phyloP scores from a whole-genome alignment of 2,797 vertebrate species.

The Urosaurus nigricauda region DNA sequence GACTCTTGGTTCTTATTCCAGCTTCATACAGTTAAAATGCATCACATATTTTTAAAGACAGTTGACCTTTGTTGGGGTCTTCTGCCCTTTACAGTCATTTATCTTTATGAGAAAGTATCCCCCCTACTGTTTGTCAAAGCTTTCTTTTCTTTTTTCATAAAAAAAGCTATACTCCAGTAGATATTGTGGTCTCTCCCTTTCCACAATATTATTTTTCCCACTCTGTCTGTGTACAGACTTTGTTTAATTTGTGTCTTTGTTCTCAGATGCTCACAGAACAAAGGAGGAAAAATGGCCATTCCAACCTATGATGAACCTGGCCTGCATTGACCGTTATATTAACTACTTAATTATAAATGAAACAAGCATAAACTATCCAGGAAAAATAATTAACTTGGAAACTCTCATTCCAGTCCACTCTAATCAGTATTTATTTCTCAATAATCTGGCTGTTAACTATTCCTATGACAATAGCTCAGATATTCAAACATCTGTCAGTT shows the following conservation, averaged over 20 bases:
- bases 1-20: no score
- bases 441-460: background rate
- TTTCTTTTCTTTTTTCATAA: conserved; percentile 37
- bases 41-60: conserved; percentile 28
- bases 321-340: background rate
- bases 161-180: conserved; percentile 2
- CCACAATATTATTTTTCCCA: background rate
- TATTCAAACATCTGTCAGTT: background rate
- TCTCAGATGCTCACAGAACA: conserved; percentile 6
- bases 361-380: no score
- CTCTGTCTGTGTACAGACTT: no score
- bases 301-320: background rate
- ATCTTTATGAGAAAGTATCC: conserved; percentile 37
- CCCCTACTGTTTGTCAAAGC: conserved; percentile 25
- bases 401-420: background rate
- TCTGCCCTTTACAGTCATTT: conserved; percentile 36
- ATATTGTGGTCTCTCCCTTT: background rate
- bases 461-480: background rate
- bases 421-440: background rate
- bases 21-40: conserved; percentile 36
- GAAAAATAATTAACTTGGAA: background rate
- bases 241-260: background rate
- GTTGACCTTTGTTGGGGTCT: conserved; percentile 33
- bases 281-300: background rate
- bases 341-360: background rate